Conservation (phyloP, 2,797 vertebrate genomes). For the Taeniopygia guttata region DNA sequence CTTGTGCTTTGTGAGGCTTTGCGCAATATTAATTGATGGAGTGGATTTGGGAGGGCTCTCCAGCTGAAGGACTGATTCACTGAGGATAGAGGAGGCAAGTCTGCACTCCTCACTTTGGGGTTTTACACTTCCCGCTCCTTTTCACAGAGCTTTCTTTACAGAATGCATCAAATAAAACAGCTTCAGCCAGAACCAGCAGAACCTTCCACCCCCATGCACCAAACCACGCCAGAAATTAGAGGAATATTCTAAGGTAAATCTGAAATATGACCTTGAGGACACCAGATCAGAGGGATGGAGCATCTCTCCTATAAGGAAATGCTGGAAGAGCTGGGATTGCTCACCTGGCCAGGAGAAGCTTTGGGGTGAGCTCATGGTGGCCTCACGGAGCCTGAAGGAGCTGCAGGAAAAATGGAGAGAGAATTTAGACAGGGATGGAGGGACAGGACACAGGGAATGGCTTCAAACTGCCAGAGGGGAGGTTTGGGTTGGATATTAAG, state of each 20-base stretch:
- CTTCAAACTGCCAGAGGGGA: fast-evolving
- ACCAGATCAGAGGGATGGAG: neutral
- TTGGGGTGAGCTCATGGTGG: neutral
- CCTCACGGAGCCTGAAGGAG: neutral
- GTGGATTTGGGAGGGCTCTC: slow-evolving; percentile 8
- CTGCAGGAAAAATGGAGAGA: neutral
- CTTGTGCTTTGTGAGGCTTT: neutral
- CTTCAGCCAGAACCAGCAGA: neutral
- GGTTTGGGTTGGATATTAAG: fast-evolving
- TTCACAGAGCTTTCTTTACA: neutral
- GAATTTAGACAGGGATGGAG: neutral
- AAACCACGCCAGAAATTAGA: neutral
- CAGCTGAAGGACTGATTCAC: neutral
- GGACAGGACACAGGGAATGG: neutral
- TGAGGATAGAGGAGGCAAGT: neutral
- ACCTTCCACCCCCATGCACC: neutral
- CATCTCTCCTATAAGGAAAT: fast-evolving
- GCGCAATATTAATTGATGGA: neutral
- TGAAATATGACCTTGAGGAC: neutral
- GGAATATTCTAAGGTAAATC: neutral
- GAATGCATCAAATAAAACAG: neutral
- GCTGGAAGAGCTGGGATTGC: neutral
- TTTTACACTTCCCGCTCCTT: neutral
- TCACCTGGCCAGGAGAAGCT: neutral
- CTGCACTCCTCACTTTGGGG: neutral